Percentiles rank a stretch among this genome's conserved stretches.
Evolutionary conservation across 1,140 invertebrate species (phyloP).

Genomic region (Leptoteleia sp.): DNA sequence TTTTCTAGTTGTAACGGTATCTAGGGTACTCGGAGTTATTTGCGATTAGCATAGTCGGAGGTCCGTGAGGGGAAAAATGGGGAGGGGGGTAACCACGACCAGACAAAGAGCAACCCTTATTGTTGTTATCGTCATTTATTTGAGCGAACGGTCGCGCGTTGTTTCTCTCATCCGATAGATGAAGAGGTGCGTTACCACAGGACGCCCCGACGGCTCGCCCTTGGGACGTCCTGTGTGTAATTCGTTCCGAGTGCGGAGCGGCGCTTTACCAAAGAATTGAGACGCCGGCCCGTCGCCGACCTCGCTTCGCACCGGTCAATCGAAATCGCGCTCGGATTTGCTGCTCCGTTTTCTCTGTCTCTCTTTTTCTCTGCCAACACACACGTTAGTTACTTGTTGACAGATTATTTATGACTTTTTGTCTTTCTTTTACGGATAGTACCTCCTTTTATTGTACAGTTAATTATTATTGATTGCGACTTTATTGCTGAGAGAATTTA

Average conservation of each 20-base stretch:
- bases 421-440: constrained; percentile 44
- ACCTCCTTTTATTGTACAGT: constrained; percentile 39
- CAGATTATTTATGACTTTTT: constrained; percentile 52
- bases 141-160: constrained; percentile 12
- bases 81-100: constrained; percentile 13
- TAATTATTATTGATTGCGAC: constrained; percentile 9
- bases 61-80: constrained; percentile 6
- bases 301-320: constrained; percentile 47
- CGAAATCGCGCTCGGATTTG: constrained; percentile 34
- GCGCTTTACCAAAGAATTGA: constrained; percentile 55
- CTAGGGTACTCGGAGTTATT: constrained; percentile 45
- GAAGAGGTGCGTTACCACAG: constrained; percentile 15
- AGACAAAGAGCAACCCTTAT: constrained; percentile 12
- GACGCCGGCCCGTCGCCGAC: constrained; percentile 61
- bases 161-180: constrained; percentile 10
- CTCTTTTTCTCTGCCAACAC: constrained; percentile 1
- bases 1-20: constrained; percentile 61
- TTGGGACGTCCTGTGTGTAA: constrained; percentile 28
- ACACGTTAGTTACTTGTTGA: constrained; percentile 49
- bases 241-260: constrained; percentile 34
- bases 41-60: constrained; percentile 31
- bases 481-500: constrained; percentile 4
- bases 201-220: constrained; percentile 29
- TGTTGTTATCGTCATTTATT: constrained; percentile 31
- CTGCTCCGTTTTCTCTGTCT: constrained; percentile 33